phyloP scores from a whole-genome alignment of 2,797 vertebrate species.

The Pseudochromis fuscus region DNA sequence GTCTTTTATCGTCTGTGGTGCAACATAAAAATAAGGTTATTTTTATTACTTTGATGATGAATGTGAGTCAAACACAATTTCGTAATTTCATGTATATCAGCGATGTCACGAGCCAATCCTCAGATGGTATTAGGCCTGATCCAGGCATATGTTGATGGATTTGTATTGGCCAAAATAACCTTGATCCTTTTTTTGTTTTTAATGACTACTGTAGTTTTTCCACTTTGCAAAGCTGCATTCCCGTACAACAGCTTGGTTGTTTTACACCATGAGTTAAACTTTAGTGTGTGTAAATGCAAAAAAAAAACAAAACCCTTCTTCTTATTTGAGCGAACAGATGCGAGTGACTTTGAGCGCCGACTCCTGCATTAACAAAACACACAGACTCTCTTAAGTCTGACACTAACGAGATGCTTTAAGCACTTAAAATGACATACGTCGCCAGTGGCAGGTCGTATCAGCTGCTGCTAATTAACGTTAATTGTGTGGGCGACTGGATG shows the following conservation, averaged over 20 bases:
- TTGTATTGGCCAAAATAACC: background rate
- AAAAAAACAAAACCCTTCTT: too few species aligned
- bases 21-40: too few species aligned
- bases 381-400: background rate
- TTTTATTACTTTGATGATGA: too few species aligned
- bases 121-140: background rate
- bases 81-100: background rate
- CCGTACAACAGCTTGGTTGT: background rate
- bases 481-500: background rate
- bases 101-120: background rate
- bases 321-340: background rate
- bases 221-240: background rate
- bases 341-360: background rate
- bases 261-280: background rate
- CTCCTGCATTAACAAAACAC: background rate
- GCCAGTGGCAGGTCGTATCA: background rate
- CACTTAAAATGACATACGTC: background rate
- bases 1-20: background rate
- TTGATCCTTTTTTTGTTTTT: background rate
- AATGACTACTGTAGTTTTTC: background rate
- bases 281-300: background rate
- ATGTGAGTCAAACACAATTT: background rate
- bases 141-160: background rate
- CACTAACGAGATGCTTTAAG: background rate
- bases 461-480: conserved; percentile 7